These are phyloP conservation scores for Iselma pallidipennis DNA, from an alignment of 2,888 invertebrate genomes.

Conservation along the genomic window DNA sequence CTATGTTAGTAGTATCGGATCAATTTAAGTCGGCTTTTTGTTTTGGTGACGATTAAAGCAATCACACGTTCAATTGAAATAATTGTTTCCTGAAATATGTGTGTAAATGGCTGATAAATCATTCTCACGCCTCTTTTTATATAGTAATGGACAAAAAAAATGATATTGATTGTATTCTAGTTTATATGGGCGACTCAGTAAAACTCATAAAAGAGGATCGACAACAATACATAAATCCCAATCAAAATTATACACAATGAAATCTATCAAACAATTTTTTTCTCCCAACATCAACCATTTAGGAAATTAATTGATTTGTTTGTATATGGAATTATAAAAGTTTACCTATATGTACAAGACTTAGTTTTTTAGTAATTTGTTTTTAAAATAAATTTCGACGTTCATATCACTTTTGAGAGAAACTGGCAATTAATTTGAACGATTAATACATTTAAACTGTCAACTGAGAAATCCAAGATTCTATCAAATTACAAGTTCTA, in stretches of 20 bases:
- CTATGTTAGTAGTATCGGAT: too few relatives aligned
- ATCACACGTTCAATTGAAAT: background rate
- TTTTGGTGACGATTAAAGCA: background rate
- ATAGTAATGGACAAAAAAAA: background rate
- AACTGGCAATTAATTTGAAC: background rate
- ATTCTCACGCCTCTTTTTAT: background rate
- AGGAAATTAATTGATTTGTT: background rate
- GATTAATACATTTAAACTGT: constrained; percentile 13
- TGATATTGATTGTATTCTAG: background rate
- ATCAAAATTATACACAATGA: constrained; percentile 1
- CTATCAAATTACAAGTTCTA: constrained; percentile 24
- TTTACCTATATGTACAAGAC: too few relatives aligned
- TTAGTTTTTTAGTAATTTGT: too few relatives aligned
- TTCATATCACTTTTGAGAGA: too few relatives aligned
- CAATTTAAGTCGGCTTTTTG: background rate
- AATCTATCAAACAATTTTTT: background rate
- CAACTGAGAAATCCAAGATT: constrained; percentile 18
- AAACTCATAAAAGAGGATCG: background rate
- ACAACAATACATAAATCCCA: background rate
- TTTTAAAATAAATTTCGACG: too few relatives aligned
- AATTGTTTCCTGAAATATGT: constrained; percentile 2
- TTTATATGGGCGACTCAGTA: background rate
- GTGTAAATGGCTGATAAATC: constrained; percentile 1
- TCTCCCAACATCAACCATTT: background rate
- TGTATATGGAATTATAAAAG: too few relatives aligned